A percentile compares a stretch with the other conserved stretches of the same genome.
These are phyloP conservation scores for Deroplatys truncata DNA, from an alignment of 2,888 invertebrate species.

Conservation along the genomic window DNA sequence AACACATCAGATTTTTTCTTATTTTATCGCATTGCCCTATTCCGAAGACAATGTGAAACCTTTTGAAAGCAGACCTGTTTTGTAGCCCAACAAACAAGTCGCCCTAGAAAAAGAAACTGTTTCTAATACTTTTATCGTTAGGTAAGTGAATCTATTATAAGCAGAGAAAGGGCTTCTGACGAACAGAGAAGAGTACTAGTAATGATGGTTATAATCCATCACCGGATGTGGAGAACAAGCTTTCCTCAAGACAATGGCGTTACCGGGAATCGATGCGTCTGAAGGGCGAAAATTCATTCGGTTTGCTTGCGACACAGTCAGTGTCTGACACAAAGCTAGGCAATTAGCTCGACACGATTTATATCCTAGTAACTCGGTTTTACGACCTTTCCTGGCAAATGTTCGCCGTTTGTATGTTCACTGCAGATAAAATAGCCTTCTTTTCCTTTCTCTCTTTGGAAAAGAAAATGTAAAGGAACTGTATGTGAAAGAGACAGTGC, in stretches of 20 bases:
- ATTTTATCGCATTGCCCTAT: too few species aligned
- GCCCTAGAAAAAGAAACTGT: too few species aligned
- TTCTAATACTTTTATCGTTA: too few species aligned
- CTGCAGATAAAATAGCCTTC: neutral
- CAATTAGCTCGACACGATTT: neutral
- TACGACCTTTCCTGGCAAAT: neutral
- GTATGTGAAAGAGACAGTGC: neutral
- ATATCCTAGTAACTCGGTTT: neutral
- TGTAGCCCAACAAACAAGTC: too few species aligned
- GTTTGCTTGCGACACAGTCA: neutral
- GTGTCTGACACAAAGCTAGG: neutral
- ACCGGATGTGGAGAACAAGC: neutral
- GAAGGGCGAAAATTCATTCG: neutral
- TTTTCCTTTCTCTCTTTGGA: neutral
- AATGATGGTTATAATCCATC: neutral
- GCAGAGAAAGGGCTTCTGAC: too few species aligned
- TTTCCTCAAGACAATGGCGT: neutral
- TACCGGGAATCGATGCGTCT: neutral
- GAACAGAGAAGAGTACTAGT: neutral
- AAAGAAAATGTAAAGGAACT: neutral
- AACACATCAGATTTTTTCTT: too few species aligned
- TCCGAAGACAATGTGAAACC: too few species aligned
- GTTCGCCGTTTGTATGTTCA: neutral
- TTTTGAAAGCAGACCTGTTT: too few species aligned
- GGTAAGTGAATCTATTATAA: too few species aligned